Conservation (phyloP, 2,113 vertebrate species). For the Etia nguti region DNA sequence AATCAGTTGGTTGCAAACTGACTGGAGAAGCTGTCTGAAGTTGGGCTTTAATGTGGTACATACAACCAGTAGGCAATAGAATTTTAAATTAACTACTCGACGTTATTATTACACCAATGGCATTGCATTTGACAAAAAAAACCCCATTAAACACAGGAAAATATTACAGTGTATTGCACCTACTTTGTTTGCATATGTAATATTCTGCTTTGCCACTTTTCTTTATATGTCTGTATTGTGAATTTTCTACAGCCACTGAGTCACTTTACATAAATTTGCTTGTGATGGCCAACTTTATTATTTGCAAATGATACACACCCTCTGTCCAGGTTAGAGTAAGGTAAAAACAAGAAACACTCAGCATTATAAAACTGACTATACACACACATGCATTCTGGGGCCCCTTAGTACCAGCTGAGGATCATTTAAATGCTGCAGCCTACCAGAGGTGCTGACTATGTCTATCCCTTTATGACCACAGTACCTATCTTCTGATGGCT, state of each 20-base stretch:
- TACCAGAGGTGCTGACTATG: neutral
- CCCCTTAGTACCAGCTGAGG: neutral
- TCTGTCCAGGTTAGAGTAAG: neutral
- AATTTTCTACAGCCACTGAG: neutral
- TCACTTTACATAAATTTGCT: constrained; percentile 9
- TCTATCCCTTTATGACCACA: neutral
- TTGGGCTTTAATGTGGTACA: neutral
- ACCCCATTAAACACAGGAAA: neutral
- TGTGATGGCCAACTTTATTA: neutral
- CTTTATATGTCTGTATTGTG: neutral
- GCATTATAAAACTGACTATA: neutral
- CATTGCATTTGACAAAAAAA: neutral
- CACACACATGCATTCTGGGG: neutral
- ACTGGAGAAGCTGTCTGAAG: neutral
- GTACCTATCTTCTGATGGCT: neutral
- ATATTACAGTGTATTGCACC: neutral
- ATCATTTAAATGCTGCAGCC: neutral
- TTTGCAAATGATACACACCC: neutral
- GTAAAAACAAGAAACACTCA: neutral
- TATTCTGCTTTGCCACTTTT: neutral
- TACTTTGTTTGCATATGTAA: neutral
- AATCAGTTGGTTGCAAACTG: neutral
- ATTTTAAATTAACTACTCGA: neutral
- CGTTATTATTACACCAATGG: neutral
- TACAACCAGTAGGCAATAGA: neutral